Base-by-base conservation (phyloP, 2,888 invertebrate genomes). In the Tupiocoris notatus region DNA sequence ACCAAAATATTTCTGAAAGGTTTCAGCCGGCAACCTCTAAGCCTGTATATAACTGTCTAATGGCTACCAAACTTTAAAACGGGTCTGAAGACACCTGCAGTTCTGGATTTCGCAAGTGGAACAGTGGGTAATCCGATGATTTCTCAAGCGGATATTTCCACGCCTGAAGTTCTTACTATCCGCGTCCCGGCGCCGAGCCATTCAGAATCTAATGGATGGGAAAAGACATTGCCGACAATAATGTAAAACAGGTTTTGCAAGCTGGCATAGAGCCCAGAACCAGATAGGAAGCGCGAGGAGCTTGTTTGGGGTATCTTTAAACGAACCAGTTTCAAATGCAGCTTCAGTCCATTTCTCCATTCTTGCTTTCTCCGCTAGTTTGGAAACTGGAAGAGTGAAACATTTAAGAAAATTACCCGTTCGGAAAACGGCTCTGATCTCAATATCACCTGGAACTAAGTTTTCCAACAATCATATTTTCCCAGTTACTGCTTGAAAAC, bases 141-240 rank as follows among this genome's bases (percentile, higher is more conserved):
- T 12, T 7, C 12, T 3, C 39, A 39, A 39, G 39, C 12, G 39
- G 39, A 39, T 39, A 39, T 39, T 39, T 39, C 39, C 39, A 39
- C 12, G 39, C 39, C 39, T 39, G 39, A 39, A 39, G 39, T 39
- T 39, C 39, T 39, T 39, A 39, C 39, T 7, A 3, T 39, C 12
- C 6, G 56, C 9, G 56, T 12, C 9, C 6, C 2, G 59, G 20
- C 3, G 20, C 20, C 3, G 20, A 59, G 24, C 70, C 24, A 22
- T 70, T 21, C 58, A 6, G 59, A 70, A 70, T 59, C 70, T 70
- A 70, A 70, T 70, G 70, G 70, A 70, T 70, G 70, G 70, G 70
- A 70, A 70, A 70, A 70, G 70, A 70, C 59, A 70, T 70, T 70
- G 58, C 70, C 59, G 70, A 59, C 70, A 70, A 70, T 70, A 70